phyloP scores from a whole-genome alignment of 2,113 vertebrate genomes.

The Pelmatolapia mariae region DNA sequence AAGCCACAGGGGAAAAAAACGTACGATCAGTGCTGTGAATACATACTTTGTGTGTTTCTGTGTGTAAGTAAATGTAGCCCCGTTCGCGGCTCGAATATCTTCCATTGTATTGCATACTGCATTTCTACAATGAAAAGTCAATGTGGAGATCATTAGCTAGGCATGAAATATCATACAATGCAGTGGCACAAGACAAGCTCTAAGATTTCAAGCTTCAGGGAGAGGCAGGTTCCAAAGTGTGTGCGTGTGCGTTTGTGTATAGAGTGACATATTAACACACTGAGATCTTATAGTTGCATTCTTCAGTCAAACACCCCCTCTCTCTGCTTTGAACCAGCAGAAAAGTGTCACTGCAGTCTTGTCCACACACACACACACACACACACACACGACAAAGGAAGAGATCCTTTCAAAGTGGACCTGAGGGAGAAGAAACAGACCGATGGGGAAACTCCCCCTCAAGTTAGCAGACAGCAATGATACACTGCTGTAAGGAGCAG shows the following conservation, averaged over 20 bases:
- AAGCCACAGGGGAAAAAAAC: background rate
- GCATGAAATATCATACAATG: constrained; percentile 34
- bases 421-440: constrained; percentile 45
- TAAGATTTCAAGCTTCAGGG: constrained; percentile 56
- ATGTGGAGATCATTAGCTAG: constrained; percentile 31
- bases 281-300: constrained; percentile 34
- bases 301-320: constrained; percentile 36
- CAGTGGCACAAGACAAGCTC: constrained; percentile 21
- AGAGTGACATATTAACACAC: constrained; percentile 11
- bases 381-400: constrained; percentile 38
- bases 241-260: background rate
- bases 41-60: background rate
- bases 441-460: constrained; percentile 49
- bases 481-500: constrained; percentile 1
- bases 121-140: constrained; percentile 23
- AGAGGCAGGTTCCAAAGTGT: background rate
- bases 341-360: constrained; percentile 26
- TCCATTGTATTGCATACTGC: background rate
- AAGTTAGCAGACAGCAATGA: constrained; percentile 37
- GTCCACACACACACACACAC: background rate
- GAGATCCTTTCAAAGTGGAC: constrained; percentile 49
- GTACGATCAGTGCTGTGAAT: background rate
- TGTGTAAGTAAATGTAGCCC: background rate
- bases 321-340: constrained; percentile 38
- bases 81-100: constrained; percentile 35